Evolutionary conservation across 2,797 vertebrate species (phyloP).

Genomic region (Anabacerthia variegaticeps): DNA sequence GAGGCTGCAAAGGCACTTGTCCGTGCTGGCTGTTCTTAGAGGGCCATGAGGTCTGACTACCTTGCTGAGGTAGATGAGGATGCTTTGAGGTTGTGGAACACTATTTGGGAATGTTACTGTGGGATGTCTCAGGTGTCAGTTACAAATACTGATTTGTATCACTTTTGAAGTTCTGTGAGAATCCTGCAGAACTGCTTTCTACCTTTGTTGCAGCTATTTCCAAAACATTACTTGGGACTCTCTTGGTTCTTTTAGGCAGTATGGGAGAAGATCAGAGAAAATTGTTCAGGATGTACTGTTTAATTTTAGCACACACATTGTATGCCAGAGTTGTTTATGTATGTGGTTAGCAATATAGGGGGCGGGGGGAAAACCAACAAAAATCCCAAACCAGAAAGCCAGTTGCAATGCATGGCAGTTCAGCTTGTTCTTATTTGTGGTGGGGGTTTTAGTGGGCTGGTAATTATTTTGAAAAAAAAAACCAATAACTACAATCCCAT

Average conservation of each 20-base stretch:
- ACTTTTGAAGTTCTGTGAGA: not conserved
- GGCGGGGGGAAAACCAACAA: not conserved
- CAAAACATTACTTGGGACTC: not conserved
- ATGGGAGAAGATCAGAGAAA: conserved; percentile 1
- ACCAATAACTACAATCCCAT: not conserved
- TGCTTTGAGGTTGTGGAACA: not conserved
- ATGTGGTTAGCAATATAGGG: not conserved
- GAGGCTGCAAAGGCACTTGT: not conserved
- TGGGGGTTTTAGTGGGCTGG: not conserved
- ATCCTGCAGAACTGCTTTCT: not conserved
- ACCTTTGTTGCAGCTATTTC: not conserved
- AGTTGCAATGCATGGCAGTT: not conserved
- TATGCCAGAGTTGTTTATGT: not conserved
- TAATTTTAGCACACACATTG: conserved; percentile 3
- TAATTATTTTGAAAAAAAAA: not conserved
- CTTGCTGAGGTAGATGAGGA: not conserved
- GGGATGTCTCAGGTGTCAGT: not conserved
- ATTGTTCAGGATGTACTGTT: not conserved
- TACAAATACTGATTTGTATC: not conserved
- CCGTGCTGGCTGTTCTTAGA: rapidly evolving
- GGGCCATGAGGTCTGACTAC: not conserved
- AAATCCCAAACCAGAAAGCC: not conserved
- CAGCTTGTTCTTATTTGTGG: conserved; percentile 1
- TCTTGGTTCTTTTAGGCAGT: not conserved
- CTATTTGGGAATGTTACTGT: not conserved